Percentiles rank a stretch among this genome's conserved stretches.
phyloP scores from a whole-genome alignment of 2,113 vertebrate genomes.

The Pionites leucogaster region DNA sequence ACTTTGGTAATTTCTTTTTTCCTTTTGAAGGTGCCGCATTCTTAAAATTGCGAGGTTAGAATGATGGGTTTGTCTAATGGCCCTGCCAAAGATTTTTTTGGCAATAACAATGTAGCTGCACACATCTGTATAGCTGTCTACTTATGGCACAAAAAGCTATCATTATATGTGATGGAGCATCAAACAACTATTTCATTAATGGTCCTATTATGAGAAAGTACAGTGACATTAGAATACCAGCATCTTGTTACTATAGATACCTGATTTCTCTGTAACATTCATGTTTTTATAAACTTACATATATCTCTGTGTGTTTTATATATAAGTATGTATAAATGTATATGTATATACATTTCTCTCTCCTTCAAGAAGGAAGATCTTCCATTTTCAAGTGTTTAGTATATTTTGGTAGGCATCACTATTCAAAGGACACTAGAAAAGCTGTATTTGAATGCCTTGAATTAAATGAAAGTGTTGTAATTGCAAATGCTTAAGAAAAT shows the following conservation, averaged over 20 bases:
- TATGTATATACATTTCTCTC: neutral
- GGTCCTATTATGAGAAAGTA: conserved; percentile 40
- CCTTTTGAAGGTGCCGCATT: neutral
- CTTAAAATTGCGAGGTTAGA: neutral
- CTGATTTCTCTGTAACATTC: neutral
- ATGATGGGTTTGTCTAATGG: neutral
- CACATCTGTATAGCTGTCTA: neutral
- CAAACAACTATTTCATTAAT: conserved; percentile 70
- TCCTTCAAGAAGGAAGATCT: neutral
- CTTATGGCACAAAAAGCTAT: conserved; percentile 51
- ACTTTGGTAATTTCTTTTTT: too few species aligned
- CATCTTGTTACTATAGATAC: conserved; percentile 63
- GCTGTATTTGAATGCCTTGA: conserved; percentile 26
- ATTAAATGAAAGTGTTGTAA: neutral
- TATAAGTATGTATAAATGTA: neutral
- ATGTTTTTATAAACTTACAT: neutral
- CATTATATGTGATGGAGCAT: conserved; percentile 62
- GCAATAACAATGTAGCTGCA: neutral
- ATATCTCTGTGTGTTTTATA: neutral
- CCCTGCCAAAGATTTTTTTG: neutral
- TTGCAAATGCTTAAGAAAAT: conserved; percentile 21
- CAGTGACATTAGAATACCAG: neutral
- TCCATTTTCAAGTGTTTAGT: neutral
- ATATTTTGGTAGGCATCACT: neutral
- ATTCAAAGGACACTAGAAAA: neutral